Evolutionary conservation across 2,888 invertebrate species (phyloP).

Genomic region (Drosophila histrio): DNA sequence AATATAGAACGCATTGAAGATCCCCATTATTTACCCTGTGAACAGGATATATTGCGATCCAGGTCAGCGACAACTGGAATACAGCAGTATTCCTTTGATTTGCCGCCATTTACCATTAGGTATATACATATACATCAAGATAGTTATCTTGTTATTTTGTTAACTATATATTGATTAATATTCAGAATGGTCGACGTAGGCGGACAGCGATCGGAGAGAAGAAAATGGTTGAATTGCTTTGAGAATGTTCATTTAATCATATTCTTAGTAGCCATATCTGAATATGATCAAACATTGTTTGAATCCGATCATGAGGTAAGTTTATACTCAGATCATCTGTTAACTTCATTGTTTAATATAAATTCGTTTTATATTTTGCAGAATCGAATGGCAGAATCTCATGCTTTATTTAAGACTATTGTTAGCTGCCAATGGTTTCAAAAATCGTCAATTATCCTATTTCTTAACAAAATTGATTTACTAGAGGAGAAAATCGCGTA

Average conservation of each 20-base stretch:
- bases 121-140: constrained; percentile 84
- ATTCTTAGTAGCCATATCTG: constrained; percentile 99
- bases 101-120: constrained; percentile 99
- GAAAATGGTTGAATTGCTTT: constrained; percentile 99
- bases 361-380: constrained; percentile 33
- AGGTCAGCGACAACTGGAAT: constrained; percentile 99
- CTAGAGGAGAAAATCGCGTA: constrained; percentile 99
- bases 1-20: constrained; percentile 87
- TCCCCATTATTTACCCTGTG: constrained; percentile 98
- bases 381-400: constrained; percentile 99
- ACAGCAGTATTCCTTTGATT: constrained; percentile 97
- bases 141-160: background rate
- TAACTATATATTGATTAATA: background rate
- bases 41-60: constrained; percentile 99
- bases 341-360: no score
- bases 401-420: constrained; percentile 99
- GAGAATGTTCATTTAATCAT: constrained; percentile 99
- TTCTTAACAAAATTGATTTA: constrained; percentile 99
- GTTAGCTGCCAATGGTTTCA: constrained; percentile 99
- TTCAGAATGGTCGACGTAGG: constrained; percentile 99
- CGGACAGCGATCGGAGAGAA: constrained; percentile 99
- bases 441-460: constrained; percentile 99
- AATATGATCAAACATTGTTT: constrained; percentile 99
- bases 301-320: constrained; percentile 99
- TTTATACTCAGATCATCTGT: background rate